Evolutionary conservation across 2,888 invertebrate species (phyloP).

Genomic region (Epirrhoe alternata): DNA sequence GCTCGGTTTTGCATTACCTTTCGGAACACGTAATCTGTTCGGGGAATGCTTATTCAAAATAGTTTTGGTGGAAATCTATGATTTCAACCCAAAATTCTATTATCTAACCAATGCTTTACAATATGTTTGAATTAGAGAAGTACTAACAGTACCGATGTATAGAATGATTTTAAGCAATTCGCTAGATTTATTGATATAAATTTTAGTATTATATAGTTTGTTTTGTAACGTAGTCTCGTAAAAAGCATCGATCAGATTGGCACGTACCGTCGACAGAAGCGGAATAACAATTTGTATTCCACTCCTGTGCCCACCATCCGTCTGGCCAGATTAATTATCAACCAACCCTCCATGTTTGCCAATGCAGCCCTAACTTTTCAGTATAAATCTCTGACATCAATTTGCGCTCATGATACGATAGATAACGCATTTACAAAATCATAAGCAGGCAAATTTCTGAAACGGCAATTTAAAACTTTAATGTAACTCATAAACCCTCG

Average conservation of each 20-base stretch:
- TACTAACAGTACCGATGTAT: neutral
- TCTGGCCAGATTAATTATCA: slow-evolving; percentile 83
- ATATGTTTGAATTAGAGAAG: neutral
- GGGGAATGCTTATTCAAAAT: slow-evolving; percentile 33
- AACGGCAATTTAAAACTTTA: slow-evolving; percentile 53
- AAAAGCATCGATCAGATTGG: slow-evolving; percentile 30
- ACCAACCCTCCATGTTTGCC: slow-evolving; percentile 76
- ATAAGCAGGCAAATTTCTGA: slow-evolving; percentile 38
- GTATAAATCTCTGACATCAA: slow-evolving; percentile 63
- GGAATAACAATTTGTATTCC: slow-evolving; percentile 77
- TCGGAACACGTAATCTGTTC: slow-evolving; percentile 30
- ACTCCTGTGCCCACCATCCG: slow-evolving; percentile 67
- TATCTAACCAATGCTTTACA: neutral
- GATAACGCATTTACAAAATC: slow-evolving; percentile 34
- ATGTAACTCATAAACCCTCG: slow-evolving; percentile 41
- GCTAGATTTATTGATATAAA: neutral
- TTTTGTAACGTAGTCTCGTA: slow-evolving; percentile 17
- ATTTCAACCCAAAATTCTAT: slow-evolving; percentile 8
- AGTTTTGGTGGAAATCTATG: slow-evolving; percentile 27
- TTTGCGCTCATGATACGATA: slow-evolving; percentile 34
- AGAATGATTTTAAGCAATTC: neutral
- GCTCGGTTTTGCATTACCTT: slow-evolving; percentile 43
- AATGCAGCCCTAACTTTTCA: slow-evolving; percentile 77
- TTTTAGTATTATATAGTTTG: slow-evolving; percentile 5
- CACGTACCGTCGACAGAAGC: slow-evolving; percentile 48